Evolutionary conservation across 2,797 vertebrate genomes (phyloP), one percentile per base, ranked within the genome.

Genomic region (Brachyalestes nurse): DNA sequence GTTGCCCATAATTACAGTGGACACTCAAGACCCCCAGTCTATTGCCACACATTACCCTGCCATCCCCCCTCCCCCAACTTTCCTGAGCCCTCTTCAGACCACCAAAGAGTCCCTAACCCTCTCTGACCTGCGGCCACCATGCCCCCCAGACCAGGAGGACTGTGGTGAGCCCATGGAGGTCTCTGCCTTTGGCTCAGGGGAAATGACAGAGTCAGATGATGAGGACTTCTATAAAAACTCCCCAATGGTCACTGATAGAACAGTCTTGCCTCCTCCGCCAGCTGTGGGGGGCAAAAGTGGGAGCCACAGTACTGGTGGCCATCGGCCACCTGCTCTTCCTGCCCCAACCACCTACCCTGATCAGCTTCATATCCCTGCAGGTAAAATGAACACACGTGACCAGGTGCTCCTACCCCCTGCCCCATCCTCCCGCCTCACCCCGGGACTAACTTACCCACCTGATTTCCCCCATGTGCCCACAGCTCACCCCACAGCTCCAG

Each of bases 331-430:
- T 78, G 92, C 90, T 88, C 91, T 92, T 87, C 91, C 92, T 84
- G 91, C 92, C 89, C 94, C 95, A 82, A 94, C 95, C 86, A 90
- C 94, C 87, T 92, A 93, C 87, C 94, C 94, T 55, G 92, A 93
- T 89, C 92, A 94, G 89, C 92, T 94, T 87, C 94, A 94, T 91
- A 96, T 97, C 89, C 97, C 96, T 0, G 97, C 97, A 84, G 96
- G 96, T 93, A 98, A 98, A 95, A 97, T 97, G 96, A 97, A 98
- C 95, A 97, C 96, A 93, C 96, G 96, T 45, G 96, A 97, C 91
- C 95, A 95, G 92, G 94, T 94, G 90, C 92, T 94, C 82, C 93
- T 95, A 83, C 95, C 94, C 84, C 94, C 92, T 67, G 92, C 89
- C 86, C 95, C 95, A 58, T 94, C 93, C 88, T 96, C 92, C 88